phyloP scores from a whole-genome alignment of 2,797 vertebrate species.

The Pyrocephalus nanus region DNA sequence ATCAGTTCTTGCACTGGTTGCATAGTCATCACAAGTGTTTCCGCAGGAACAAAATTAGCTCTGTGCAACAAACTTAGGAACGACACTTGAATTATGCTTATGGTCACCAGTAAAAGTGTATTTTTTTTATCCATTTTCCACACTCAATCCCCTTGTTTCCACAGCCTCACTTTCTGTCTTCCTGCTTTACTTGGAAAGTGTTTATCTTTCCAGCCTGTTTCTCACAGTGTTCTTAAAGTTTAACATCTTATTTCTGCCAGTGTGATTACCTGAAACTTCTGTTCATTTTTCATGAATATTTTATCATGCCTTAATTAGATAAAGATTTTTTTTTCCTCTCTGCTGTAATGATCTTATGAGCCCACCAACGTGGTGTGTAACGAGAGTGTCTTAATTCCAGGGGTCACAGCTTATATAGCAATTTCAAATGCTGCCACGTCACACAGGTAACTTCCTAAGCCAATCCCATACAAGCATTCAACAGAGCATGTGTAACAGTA shows the following conservation, averaged over 20 bases:
- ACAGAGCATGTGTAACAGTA: no score
- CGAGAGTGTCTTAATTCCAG: no score
- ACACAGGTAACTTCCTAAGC: no score
- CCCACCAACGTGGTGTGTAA: no score
- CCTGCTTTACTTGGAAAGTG: neutral
- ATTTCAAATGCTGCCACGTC: no score
- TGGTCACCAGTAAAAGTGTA: neutral
- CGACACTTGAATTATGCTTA: neutral
- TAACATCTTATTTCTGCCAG: neutral
- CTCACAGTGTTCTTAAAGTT: neutral
- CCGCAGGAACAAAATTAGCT: neutral
- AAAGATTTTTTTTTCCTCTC: neutral
- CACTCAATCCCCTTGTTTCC: neutral
- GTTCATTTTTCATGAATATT: neutral
- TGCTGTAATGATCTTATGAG: neutral
- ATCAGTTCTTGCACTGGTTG: neutral
- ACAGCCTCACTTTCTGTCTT: neutral
- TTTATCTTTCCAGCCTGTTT: neutral
- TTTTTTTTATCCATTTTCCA: neutral
- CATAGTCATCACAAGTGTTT: neutral
- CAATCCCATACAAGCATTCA: no score
- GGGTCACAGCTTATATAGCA: no score
- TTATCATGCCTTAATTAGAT: neutral
- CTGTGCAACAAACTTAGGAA: neutral
- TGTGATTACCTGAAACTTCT: neutral